phyloP scores from a whole-genome alignment of 2,888 invertebrate species.

The Myathropa florea region DNA sequence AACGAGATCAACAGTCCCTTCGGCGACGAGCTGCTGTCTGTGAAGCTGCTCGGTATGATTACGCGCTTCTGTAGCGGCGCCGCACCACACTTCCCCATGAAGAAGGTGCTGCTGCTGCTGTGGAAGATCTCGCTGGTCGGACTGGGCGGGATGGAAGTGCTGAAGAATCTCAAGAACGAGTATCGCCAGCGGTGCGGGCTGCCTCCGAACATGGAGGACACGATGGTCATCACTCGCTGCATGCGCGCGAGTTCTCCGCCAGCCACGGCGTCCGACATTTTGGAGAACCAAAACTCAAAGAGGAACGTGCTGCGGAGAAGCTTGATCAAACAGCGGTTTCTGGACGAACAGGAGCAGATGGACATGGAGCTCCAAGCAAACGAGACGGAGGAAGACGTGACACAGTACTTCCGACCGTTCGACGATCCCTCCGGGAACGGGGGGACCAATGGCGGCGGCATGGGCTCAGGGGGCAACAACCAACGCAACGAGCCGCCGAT shows the following conservation, averaged over 20 bases:
- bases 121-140: slow-evolving; percentile 98
- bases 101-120: slow-evolving; percentile 95
- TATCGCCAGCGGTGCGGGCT: slow-evolving; percentile 88
- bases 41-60: slow-evolving; percentile 97
- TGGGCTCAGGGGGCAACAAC: slow-evolving; percentile 74
- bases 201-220: slow-evolving; percentile 92
- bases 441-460: slow-evolving; percentile 21
- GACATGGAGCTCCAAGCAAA: slow-evolving; percentile 86
- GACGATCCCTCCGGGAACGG: slow-evolving; percentile 79
- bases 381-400: slow-evolving; percentile 83
- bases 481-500: slow-evolving; percentile 76
- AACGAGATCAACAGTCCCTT: slow-evolving; percentile 82
- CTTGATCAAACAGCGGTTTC: slow-evolving; percentile 94
- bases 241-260: slow-evolving; percentile 98
- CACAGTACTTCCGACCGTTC: slow-evolving; percentile 79
- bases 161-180: slow-evolving; percentile 88
- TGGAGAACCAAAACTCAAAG: slow-evolving; percentile 92
- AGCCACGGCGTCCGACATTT: slow-evolving; percentile 92
- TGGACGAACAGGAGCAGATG: slow-evolving; percentile 90
- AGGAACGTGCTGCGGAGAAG: slow-evolving; percentile 87
- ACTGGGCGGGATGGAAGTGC: slow-evolving; percentile 93
- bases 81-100: slow-evolving; percentile 99
- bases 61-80: slow-evolving; percentile 97
- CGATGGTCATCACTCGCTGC: slow-evolving; percentile 93
- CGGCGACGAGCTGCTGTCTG: slow-evolving; percentile 91